Base-by-base conservation (phyloP, 2,113 vertebrate genomes). In the Ranitomeya imitator region DNA sequence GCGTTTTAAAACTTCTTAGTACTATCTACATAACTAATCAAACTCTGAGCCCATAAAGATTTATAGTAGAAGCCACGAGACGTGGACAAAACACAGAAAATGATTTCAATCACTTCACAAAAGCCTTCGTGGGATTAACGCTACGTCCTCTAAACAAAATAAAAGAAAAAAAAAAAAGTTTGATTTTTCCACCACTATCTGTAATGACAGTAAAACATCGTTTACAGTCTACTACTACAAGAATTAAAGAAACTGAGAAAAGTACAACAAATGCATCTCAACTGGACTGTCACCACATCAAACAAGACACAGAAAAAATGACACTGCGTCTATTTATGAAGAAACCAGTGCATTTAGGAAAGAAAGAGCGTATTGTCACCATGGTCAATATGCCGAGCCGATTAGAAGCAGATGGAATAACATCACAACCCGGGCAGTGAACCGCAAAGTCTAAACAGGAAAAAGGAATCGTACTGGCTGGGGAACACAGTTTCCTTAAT, bases 341-440 rank as follows among this genome's bases (percentile, higher is more conserved):
- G 1, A 52, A 51, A 76, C 18, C 69, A 71, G 15, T 51, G 73
- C 51, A 76, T 21, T 76, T 76, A 10, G 18, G 37, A 76, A 76
- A 76, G 37, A 76, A 76, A 52, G 18, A 45, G 18, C 73, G 4
- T 52, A 45, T 61, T 81, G 57, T 45, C 79, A 61, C 14, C 5
- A 69, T 83, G 90, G 94, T 94, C 91, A 94, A 94, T 96, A 97
- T 96, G 95, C 93, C 91, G 93, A 91, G 92, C 91, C 95, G 96
- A 97, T 97, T 96, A 93, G 95, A 96, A 96, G 92, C 97, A 97
- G 96, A 97, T 97, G 96, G 95, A 94, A 93, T 92, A 94, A 94
- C 92, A 96, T 94, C 93, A 94, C 95, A 94, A 93, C 91, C 91
- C 93, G 93, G 93, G 93, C 94, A 95, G 93, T 93, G 93, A 93